A percentile compares a stretch with the other conserved stretches of the same genome.
Conservation (phyloP, 2,113 vertebrate species). For the Gorsachius goisagi region DNA sequence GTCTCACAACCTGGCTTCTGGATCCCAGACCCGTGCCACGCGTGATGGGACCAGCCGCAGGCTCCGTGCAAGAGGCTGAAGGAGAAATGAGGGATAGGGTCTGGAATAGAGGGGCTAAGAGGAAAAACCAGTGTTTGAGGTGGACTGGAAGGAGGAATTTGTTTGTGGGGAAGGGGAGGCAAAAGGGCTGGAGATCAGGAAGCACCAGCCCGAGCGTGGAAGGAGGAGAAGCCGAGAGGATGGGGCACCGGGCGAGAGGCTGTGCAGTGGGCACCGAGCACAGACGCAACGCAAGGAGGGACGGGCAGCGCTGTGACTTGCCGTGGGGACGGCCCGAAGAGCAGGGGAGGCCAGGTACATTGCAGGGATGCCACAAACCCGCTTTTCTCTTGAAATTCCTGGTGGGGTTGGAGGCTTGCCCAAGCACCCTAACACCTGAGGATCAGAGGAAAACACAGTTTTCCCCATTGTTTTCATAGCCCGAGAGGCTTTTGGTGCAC, state of each 20-base stretch:
- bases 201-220: neutral
- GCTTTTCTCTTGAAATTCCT: neutral
- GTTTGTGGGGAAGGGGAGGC: neutral
- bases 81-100: neutral
- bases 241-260: neutral
- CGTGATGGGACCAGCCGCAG: neutral
- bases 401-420: neutral
- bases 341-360: neutral
- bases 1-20: neutral
- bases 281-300: fast-evolving
- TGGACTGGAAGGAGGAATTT: neutral
- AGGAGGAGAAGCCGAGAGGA: neutral
- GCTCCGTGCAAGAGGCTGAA: neutral
- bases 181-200: neutral
- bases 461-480: neutral
- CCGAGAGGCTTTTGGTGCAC: neutral
- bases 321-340: neutral
- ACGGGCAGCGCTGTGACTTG: neutral
- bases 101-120: neutral
- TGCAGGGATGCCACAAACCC: neutral
- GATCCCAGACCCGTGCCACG: fast-evolving
- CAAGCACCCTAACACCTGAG: neutral
- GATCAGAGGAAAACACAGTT: neutral
- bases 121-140: neutral
- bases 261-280: fast-evolving